Percentiles rank a stretch among this genome's conserved stretches.
These are phyloP conservation scores for Amazona vittata DNA, from an alignment of 2,113 vertebrate genomes.

Conservation along the genomic window DNA sequence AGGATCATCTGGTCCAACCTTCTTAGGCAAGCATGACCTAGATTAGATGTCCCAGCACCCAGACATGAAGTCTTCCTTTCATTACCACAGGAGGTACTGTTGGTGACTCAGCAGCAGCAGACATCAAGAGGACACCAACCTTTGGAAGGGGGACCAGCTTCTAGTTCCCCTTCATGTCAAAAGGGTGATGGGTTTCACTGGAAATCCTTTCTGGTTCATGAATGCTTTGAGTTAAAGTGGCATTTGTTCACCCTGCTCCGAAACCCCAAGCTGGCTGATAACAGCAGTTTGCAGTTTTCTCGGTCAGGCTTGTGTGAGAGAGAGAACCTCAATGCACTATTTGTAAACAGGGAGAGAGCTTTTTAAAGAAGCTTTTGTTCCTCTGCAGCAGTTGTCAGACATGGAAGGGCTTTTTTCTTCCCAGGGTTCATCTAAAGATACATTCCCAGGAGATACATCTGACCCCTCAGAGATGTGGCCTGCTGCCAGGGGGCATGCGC, in stretches of 20 bases:
- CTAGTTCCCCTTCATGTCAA: neutral
- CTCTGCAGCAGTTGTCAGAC: neutral
- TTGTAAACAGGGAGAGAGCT: neutral
- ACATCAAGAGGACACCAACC: accelerated
- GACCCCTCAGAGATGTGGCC: neutral
- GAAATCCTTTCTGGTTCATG: neutral
- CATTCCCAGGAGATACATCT: neutral
- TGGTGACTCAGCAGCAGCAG: neutral
- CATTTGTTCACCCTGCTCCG: accelerated
- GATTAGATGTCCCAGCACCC: neutral
- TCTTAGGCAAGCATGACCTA: neutral
- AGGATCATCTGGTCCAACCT: neutral
- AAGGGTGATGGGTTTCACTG: neutral
- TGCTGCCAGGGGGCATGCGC: neutral
- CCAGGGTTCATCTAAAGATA: neutral
- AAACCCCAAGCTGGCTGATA: neutral
- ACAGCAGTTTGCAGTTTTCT: neutral
- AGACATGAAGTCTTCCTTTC: neutral
- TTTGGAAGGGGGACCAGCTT: neutral
- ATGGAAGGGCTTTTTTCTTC: neutral
- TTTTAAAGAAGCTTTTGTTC: neutral
- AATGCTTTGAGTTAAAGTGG: neutral
- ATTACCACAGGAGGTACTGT: neutral
- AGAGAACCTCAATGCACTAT: accelerated
- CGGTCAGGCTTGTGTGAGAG: neutral